These are phyloP conservation scores for Megaustenia siamemsis DNA, from an alignment of 2,888 invertebrate genomes.

Conservation along the genomic window DNA sequence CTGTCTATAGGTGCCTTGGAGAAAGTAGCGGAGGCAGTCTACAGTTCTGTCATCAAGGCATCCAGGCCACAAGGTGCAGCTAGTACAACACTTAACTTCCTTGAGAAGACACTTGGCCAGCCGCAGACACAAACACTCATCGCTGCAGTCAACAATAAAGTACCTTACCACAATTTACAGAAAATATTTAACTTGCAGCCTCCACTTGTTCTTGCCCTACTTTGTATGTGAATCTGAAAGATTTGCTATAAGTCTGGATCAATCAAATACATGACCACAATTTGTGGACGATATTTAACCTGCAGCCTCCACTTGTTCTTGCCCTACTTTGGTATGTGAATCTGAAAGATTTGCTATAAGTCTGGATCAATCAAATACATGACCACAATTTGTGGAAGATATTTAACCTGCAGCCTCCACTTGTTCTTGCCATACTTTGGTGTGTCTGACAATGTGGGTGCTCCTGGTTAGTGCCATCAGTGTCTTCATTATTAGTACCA, in stretches of 20 bases:
- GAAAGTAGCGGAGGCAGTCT: neutral
- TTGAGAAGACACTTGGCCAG: slow-evolving; percentile 1
- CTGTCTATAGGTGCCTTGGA: slow-evolving; percentile 1
- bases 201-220: neutral
- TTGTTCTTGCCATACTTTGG: slow-evolving; percentile 14
- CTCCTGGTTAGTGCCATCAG: too few relatives aligned
- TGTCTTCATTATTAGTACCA: too few relatives aligned
- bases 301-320: too few relatives aligned
- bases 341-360: too few relatives aligned
- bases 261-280: too few relatives aligned
- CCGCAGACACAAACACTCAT: neutral
- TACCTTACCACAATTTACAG: neutral
- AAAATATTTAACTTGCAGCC: slow-evolving; percentile 1
- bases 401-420: neutral
- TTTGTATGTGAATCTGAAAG: slow-evolving; percentile 25
- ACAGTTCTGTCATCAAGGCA: neutral
- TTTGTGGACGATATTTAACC: too few relatives aligned
- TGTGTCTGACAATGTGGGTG: neutral
- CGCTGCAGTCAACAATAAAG: slow-evolving; percentile 12
- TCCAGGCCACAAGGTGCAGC: neutral
- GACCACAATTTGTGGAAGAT: neutral
- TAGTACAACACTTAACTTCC: neutral
- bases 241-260: too few relatives aligned
- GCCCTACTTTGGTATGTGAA: too few relatives aligned
- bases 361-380: neutral